Evolutionary conservation across 2,113 vertebrate species (phyloP).

Genomic region (Misgurnus mizolepis): DNA sequence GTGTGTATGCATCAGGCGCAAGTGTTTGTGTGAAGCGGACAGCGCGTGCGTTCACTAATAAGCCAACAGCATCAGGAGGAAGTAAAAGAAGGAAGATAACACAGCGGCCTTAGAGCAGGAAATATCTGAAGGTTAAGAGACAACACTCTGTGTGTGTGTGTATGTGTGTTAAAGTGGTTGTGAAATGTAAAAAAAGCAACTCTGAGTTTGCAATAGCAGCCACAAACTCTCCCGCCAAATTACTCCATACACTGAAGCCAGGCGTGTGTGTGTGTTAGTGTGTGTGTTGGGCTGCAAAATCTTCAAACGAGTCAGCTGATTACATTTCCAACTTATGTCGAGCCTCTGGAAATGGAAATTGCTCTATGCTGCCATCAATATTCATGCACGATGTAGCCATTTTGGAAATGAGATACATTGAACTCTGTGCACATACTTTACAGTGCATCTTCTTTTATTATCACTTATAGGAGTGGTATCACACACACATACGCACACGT

Average conservation of each 20-base stretch:
- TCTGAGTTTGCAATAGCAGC: constrained; percentile 46
- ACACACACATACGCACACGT: no score
- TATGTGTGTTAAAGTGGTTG: constrained; percentile 38
- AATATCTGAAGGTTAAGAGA: constrained; percentile 52
- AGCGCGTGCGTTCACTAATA: constrained; percentile 48
- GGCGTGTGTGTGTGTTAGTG: background rate
- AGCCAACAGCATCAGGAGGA: constrained; percentile 46
- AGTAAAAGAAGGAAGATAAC: constrained; percentile 56
- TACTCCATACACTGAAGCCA: constrained; percentile 26
- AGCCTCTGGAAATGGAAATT: background rate
- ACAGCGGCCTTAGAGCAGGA: constrained; percentile 43
- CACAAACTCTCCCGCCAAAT: constrained; percentile 50
- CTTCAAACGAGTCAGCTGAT: background rate
- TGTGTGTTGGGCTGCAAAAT: background rate
- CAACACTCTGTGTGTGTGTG: constrained; percentile 44
- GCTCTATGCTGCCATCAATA: background rate
- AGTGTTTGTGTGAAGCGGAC: constrained; percentile 14
- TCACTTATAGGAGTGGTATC: background rate
- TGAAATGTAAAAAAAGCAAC: constrained; percentile 45
- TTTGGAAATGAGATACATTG: background rate
- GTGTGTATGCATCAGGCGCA: background rate
- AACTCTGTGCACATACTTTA: background rate
- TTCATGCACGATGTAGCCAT: background rate
- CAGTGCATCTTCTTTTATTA: background rate
- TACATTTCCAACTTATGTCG: background rate